phyloP scores from a whole-genome alignment of 2,888 invertebrate genomes.

The Meiosimyza decipiens region DNA sequence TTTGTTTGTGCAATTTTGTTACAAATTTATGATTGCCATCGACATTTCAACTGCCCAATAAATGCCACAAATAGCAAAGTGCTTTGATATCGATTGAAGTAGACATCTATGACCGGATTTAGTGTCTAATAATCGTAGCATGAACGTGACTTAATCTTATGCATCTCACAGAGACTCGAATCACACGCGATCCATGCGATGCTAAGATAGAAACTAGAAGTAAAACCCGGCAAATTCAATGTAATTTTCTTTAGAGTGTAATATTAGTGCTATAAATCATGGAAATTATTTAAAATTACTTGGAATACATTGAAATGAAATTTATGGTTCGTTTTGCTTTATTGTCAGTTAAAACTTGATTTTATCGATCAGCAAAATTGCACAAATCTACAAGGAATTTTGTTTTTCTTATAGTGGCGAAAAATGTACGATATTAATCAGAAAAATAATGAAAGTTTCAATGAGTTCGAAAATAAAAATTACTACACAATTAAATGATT shows the following conservation, averaged over 20 bases:
- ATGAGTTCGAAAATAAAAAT: too few species aligned
- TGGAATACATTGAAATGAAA: background rate
- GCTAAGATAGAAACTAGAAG: background rate
- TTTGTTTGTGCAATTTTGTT: background rate
- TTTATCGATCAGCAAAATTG: too few species aligned
- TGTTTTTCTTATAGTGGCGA: too few species aligned
- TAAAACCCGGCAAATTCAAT: background rate
- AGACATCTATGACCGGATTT: constrained; percentile 1
- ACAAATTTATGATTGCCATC: constrained; percentile 22
- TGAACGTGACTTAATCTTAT: constrained; percentile 3
- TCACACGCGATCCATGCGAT: background rate
- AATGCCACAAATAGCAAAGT: background rate
- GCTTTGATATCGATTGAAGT: background rate
- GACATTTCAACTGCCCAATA: constrained; percentile 19
- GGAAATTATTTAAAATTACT: background rate
- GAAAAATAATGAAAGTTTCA: too few species aligned
- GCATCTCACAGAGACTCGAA: background rate
- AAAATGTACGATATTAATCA: too few species aligned
- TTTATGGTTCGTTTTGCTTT: constrained; percentile 13
- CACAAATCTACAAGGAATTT: too few species aligned
- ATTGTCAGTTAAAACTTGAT: too few species aligned
- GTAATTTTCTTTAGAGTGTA: background rate
- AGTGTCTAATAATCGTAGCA: background rate
- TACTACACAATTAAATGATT: too few species aligned
- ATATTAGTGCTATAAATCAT: background rate